Conservation (phyloP, 2,888 invertebrate genomes). For the Mesochorus sp. region DNA sequence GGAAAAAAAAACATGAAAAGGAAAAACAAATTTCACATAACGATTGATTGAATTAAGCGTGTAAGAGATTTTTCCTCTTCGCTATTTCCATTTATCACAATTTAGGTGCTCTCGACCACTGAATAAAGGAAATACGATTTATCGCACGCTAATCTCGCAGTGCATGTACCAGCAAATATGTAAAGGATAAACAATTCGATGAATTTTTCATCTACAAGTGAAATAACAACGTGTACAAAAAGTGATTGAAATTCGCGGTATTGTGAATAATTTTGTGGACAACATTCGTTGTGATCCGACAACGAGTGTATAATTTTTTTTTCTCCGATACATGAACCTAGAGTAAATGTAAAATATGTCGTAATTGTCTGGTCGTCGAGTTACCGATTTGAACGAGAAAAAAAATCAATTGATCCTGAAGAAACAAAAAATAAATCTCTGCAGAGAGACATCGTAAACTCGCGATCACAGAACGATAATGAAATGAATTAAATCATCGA, state of each 20-base stretch:
- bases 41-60: conserved; percentile 19
- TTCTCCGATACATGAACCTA: background rate
- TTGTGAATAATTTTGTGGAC: conserved; percentile 37
- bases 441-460: background rate
- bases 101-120: conserved; percentile 31
- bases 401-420: too few species aligned
- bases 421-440: background rate
- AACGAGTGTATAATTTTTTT: conserved; percentile 38
- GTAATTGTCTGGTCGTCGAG: conserved; percentile 62
- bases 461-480: background rate
- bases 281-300: conserved; percentile 24
- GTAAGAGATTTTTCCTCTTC: conserved; percentile 25
- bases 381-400: conserved; percentile 9
- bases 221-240: conserved; percentile 20
- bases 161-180: conserved; percentile 12
- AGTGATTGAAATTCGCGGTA: conserved; percentile 31
- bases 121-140: conserved; percentile 12
- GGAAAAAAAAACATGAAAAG: conserved; percentile 2
- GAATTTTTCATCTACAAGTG: conserved; percentile 26
- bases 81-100: conserved; percentile 4
- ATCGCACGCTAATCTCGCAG: conserved; percentile 11
- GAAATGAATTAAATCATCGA: conserved; percentile 36
- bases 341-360: conserved; percentile 55
- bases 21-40: conserved; percentile 13
- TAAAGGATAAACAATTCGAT: background rate